A percentile compares a stretch with the other conserved stretches of the same genome.
Evolutionary conservation across 2,888 invertebrate genomes (phyloP).

Genomic region (Helobdella robusta): DNA sequence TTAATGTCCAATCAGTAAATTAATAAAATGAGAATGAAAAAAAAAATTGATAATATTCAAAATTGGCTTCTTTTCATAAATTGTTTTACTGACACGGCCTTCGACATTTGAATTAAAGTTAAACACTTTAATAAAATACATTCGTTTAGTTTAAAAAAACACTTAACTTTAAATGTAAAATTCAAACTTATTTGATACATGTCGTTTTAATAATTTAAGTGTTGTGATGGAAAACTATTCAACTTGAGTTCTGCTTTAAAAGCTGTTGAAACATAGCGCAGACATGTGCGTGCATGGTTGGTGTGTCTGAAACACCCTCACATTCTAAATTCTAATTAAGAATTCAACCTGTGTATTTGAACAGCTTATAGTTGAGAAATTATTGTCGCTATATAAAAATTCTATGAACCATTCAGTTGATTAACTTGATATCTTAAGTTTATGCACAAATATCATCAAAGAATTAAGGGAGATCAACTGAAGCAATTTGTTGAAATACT

Average conservation of each 20-base stretch:
- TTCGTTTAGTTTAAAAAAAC: background rate
- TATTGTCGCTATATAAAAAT: too few species aligned
- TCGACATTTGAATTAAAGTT: background rate
- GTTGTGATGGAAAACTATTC: background rate
- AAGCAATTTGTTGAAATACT: too few species aligned
- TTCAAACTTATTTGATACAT: background rate
- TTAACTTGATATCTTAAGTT: too few species aligned
- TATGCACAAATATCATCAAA: too few species aligned
- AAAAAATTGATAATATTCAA: background rate
- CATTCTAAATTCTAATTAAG: background rate
- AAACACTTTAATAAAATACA: background rate
- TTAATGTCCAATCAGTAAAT: background rate
- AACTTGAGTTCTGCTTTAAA: too few species aligned
- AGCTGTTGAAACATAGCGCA: too few species aligned
- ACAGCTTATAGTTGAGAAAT: background rate
- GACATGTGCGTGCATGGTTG: too few species aligned
- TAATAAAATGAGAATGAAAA: background rate
- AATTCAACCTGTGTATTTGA: background rate
- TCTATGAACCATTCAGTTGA: too few species aligned
- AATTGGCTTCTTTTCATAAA: too few species aligned
- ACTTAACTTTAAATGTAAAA: background rate
- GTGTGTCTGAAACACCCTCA: too few species aligned
- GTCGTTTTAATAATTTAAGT: background rate
- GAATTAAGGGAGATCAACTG: too few species aligned
- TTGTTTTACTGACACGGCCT: too few species aligned